Evolutionary conservation across 2,888 invertebrate genomes (phyloP).

Genomic region (Phorcus lineatus): DNA sequence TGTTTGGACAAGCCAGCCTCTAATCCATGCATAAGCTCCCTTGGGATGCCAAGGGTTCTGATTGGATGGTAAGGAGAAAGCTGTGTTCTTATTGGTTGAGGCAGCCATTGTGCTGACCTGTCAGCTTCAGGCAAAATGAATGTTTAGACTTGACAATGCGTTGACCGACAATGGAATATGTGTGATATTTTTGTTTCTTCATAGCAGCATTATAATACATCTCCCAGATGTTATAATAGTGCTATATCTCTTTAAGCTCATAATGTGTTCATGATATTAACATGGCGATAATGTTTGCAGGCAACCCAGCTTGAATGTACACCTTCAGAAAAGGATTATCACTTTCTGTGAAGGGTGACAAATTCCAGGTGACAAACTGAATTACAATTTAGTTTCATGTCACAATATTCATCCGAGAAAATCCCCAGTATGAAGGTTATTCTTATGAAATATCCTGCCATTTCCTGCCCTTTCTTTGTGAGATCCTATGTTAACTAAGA

Average conservation of each 20-base stretch:
- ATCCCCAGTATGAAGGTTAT: too few species aligned
- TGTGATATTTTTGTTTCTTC: background rate
- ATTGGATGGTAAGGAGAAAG: background rate
- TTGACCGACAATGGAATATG: background rate
- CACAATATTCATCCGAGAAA: too few species aligned
- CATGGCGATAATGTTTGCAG: background rate
- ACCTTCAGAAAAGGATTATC: background rate
- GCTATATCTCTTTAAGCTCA: background rate
- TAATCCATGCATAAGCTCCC: slow-evolving; percentile 19
- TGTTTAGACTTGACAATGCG: too few species aligned
- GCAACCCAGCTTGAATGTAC: background rate
- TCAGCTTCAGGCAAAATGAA: too few species aligned
- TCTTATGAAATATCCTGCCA: too few species aligned
- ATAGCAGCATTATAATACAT: background rate
- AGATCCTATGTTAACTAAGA: too few species aligned
- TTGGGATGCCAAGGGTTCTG: background rate
- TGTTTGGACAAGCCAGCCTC: slow-evolving; percentile 17
- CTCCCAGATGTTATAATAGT: background rate
- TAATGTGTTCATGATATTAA: background rate
- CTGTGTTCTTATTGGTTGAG: background rate
- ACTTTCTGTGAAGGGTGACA: background rate
- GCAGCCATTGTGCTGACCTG: background rate
- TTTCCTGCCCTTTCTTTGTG: too few species aligned
- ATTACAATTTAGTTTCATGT: too few species aligned
- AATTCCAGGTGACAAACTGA: background rate